Base-by-base conservation (phyloP, 2,113 vertebrate species). In the Rhineura floridana region DNA sequence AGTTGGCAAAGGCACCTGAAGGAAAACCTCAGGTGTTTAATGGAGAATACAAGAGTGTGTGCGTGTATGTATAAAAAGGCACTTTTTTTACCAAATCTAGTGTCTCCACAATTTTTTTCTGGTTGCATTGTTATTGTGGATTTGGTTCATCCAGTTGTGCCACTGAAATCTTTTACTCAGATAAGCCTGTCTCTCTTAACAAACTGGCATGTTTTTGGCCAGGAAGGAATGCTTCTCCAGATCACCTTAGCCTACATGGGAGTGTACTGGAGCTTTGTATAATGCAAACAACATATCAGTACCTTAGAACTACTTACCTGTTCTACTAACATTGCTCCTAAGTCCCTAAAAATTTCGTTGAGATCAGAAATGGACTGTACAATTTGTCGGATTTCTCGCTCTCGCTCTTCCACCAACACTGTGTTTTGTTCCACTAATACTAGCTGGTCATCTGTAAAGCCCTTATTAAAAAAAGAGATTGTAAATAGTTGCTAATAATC, bases 311-410 rank as follows among this genome's bases (percentile, higher is more conserved):
- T 9, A 83, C 73, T 46, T 90, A 99, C 99, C 98, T 99, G 99
- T 90, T 99, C 99, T 82, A 99, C 98, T 88, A 99, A 98, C 99
- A 99, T 99, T n/a, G 97, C 96, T 72, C 98, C 98, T 87, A 99
- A 95, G 90, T 99, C 99, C 85, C 98, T 94, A 90, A 99, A 99
- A 91, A 99, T 97, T 81, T 99, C 99, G 63, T 98, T 99, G 87
- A 99, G 98, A 95, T 99, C 99, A 0, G 98, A 98, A 94, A 99
- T 99, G 55, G 99, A 99, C 94, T 99, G 99, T 19, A 99, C 97
- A n/a, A 99, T 98, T 89, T 99, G 98, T n/a, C 98, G 96, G 81
- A 99, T 98, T 95, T 99, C 99, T 59, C 97, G 90, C 91, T 99
- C 98, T 62, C 99, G 90, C 88, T 99, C 99, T 88, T 99, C 98